A percentile compares a stretch with the other conserved stretches of the same genome.
Evolutionary conservation across 2,113 vertebrate species (phyloP).

Genomic region (Fregata magnificens): DNA sequence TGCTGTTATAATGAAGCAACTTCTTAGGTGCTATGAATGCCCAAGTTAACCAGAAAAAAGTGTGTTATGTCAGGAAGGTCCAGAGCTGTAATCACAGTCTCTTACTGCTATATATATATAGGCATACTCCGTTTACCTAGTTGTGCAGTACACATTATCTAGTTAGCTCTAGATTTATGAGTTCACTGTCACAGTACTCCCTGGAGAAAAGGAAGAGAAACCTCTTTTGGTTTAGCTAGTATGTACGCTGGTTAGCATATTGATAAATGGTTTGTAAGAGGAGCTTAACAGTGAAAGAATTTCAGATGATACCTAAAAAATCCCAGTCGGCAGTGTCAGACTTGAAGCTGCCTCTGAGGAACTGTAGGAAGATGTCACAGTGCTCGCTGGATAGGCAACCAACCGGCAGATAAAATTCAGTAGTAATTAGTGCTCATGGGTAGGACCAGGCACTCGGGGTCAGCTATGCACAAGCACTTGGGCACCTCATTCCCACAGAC

Average conservation of each 20-base stretch:
- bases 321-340: not conserved
- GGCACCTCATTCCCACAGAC: not conserved
- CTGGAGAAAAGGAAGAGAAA: not conserved
- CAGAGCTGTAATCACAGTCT: not conserved
- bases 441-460: not conserved
- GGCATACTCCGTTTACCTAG: not conserved
- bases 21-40: not conserved
- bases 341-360: not conserved
- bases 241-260: fast-evolving
- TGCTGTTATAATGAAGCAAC: not conserved
- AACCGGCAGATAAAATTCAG: not conserved
- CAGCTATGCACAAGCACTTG: not conserved
- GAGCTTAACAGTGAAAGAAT: not conserved
- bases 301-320: not conserved
- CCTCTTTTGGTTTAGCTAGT: not conserved
- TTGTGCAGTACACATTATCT: not conserved
- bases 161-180: not conserved
- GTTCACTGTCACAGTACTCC: not conserved
- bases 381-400: not conserved
- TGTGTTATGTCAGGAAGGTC: not conserved
- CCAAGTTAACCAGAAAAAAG: not conserved
- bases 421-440: not conserved
- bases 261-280: not conserved
- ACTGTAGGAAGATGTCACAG: not conserved
- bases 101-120: not conserved